Conservation (phyloP, 1,140 invertebrate species). For the Tetraneura akinire region DNA sequence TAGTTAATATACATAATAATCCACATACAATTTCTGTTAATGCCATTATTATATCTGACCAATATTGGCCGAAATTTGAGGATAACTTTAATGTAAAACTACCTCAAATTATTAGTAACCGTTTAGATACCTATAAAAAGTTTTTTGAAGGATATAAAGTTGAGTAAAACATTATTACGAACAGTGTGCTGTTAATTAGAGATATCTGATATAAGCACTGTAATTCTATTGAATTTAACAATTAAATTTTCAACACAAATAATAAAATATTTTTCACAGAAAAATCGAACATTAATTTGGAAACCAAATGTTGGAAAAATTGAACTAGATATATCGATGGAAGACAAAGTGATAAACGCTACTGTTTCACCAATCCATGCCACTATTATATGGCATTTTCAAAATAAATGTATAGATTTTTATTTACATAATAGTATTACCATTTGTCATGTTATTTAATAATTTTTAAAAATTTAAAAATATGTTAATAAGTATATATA, state of each 20-base stretch:
- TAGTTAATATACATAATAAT: too few species aligned
- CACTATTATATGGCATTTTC: constrained; percentile 92
- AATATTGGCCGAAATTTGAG: constrained; percentile 97
- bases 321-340: constrained; percentile 87
- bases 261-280: constrained; percentile 57
- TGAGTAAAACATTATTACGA: constrained; percentile 34
- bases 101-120: constrained; percentile 76
- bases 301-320: constrained; percentile 90
- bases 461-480: too few species aligned
- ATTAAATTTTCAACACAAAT: too few species aligned
- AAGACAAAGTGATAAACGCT: constrained; percentile 76
- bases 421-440: too few species aligned
- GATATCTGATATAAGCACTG: too few species aligned
- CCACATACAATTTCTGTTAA: constrained; percentile 70
- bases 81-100: constrained; percentile 88
- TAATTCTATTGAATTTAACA: too few species aligned
- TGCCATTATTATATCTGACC: constrained; percentile 89
- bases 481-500: neutral
- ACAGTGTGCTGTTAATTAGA: too few species aligned
- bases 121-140: constrained; percentile 85
- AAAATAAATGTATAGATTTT: constrained; percentile 74
- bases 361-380: constrained; percentile 91
- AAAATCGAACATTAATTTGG: constrained; percentile 91
- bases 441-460: too few species aligned
- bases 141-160: constrained; percentile 87